Percentiles rank a stretch among this genome's conserved stretches.
Conservation (phyloP, 2,797 vertebrate species). For the Gobionotothen gibberifrons region DNA sequence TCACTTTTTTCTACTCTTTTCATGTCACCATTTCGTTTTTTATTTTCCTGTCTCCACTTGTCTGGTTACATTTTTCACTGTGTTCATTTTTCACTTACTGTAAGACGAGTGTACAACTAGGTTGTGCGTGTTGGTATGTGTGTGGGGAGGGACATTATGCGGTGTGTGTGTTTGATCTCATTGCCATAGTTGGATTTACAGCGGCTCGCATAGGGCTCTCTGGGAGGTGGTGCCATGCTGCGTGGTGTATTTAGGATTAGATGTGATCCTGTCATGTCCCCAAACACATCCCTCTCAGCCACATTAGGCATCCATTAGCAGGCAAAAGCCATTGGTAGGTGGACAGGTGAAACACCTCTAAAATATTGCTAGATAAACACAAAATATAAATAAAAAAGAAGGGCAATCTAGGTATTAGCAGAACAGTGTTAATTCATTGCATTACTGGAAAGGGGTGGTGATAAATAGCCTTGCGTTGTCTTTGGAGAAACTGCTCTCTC, state of each 20-base stretch:
- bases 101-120: conserved; percentile 29
- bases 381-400: conserved; percentile 51
- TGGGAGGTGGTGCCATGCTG: conserved; percentile 35
- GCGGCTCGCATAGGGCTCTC: conserved; percentile 22
- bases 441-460: conserved; percentile 15
- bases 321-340: conserved; percentile 34
- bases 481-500: conserved; percentile 31
- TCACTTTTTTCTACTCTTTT: conserved; percentile 8
- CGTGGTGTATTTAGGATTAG: conserved; percentile 35
- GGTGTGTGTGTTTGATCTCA: conserved; percentile 27
- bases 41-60: not conserved
- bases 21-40: conserved; percentile 29
- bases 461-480: conserved; percentile 20
- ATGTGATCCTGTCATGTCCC: conserved; percentile 45
- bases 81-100: conserved; percentile 47
- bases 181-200: conserved; percentile 39
- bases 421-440: conserved; percentile 39
- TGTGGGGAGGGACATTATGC: not conserved
- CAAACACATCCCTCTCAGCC: conserved; percentile 53
- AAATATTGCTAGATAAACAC: conserved; percentile 49
- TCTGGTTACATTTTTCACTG: conserved; percentile 14
- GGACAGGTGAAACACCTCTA: conserved; percentile 49
- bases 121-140: conserved; percentile 13
- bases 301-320: conserved; percentile 58
- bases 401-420: conserved; percentile 42